phyloP scores from a whole-genome alignment of 1,140 invertebrate genomes.

The Teleopsis dalmanni region DNA sequence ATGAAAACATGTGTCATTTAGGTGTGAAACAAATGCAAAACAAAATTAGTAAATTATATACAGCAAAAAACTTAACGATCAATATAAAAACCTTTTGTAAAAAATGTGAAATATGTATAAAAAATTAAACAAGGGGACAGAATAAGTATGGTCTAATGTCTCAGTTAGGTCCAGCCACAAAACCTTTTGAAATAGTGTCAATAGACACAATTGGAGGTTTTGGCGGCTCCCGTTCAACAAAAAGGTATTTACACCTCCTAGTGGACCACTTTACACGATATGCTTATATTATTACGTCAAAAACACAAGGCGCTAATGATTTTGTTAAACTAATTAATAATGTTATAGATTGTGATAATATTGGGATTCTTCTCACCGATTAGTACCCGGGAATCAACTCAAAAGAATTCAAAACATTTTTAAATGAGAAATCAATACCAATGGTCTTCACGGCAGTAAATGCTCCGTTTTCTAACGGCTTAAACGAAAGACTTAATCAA shows the following conservation, averaged over 20 bases:
- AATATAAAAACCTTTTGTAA: slow-evolving; percentile 20
- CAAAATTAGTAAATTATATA: slow-evolving; percentile 21
- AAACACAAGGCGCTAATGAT: slow-evolving; percentile 28
- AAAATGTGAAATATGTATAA: slow-evolving; percentile 32
- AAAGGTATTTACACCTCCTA: slow-evolving; percentile 17
- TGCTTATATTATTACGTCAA: slow-evolving; percentile 31
- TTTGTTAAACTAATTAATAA: slow-evolving; percentile 32
- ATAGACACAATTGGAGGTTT: slow-evolving; percentile 1
- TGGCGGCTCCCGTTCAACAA: background rate
- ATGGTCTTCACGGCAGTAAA: slow-evolving; percentile 37
- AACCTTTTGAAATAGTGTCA: background rate
- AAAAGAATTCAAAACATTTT: slow-evolving; percentile 29
- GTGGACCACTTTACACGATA: slow-evolving; percentile 15
- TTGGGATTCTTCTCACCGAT: slow-evolving; percentile 29
- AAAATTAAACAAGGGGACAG: slow-evolving; percentile 39
- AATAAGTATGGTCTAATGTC: slow-evolving; percentile 32
- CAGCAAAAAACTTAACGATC: slow-evolving; percentile 18
- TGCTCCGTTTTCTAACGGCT: slow-evolving; percentile 31
- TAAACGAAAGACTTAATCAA: slow-evolving; percentile 36
- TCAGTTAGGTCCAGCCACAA: slow-evolving; percentile 34
- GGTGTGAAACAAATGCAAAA: slow-evolving; percentile 21
- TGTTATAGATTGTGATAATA: slow-evolving; percentile 22
- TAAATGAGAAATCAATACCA: slow-evolving; percentile 21
- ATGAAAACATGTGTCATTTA: slow-evolving; percentile 18
- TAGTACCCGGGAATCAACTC: slow-evolving; percentile 38